phyloP scores from a whole-genome alignment of 1,140 invertebrate species.

The Sinonovacula constricta region DNA sequence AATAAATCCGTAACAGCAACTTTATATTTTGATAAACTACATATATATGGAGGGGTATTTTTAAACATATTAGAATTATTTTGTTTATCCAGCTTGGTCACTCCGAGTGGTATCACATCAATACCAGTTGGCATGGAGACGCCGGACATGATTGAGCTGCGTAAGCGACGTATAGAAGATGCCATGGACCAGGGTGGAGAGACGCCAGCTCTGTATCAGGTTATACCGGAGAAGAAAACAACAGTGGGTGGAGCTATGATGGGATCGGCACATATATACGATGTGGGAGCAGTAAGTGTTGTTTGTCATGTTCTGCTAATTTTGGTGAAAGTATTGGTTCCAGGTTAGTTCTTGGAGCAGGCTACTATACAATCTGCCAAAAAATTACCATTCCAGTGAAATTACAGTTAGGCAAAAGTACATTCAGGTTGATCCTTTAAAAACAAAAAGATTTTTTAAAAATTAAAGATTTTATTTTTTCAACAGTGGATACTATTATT shows the following conservation, averaged over 20 bases:
- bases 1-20: no score
- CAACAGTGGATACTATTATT: no score
- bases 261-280: constrained; percentile 98
- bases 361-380: background rate
- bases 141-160: constrained; percentile 97
- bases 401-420: background rate
- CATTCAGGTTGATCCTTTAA: no score
- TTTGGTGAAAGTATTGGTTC: background rate
- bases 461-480: no score
- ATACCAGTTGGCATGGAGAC: constrained; percentile 98
- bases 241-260: constrained; percentile 94
- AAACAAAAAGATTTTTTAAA: no score
- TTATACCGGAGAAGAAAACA: constrained; percentile 95
- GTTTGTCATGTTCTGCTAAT: background rate
- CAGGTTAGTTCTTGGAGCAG: background rate
- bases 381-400: background rate
- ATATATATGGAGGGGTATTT: no score
- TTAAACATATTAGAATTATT: no score
- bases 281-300: constrained; percentile 84
- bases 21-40: no score
- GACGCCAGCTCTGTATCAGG: constrained; percentile 75
- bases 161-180: constrained; percentile 97
- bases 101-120: constrained; percentile 96
- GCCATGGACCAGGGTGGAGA: constrained; percentile 92
- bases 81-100: constrained; percentile 91